A percentile compares a stretch with the other conserved stretches of the same genome.
Conservation (phyloP, 2,797 vertebrate genomes). For the Octomys mimax region DNA sequence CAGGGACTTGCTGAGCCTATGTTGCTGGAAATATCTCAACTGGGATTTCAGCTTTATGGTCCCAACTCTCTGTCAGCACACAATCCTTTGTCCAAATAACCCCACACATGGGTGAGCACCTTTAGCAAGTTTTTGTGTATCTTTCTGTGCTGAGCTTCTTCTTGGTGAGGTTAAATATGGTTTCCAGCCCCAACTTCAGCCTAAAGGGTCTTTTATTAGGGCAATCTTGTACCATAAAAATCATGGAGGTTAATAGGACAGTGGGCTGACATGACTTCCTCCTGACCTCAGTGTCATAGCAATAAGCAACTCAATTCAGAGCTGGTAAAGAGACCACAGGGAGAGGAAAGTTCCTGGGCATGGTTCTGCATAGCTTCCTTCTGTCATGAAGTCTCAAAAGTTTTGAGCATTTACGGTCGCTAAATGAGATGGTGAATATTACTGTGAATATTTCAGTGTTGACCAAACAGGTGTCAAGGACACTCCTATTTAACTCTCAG, state of each 20-base stretch:
- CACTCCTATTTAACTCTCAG: neutral
- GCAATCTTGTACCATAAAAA: neutral
- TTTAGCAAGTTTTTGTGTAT: neutral
- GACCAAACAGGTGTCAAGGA: neutral
- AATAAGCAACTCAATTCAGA: neutral
- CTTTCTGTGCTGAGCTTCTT: neutral
- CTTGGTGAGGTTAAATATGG: neutral
- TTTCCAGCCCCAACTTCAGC: neutral
- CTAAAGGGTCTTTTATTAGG: neutral
- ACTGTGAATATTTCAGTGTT: rapidly evolving
- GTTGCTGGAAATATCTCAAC: neutral
- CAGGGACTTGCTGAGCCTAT: neutral
- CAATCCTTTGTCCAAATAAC: neutral
- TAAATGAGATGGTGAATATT: neutral
- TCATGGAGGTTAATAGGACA: neutral
- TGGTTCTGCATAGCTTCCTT: neutral
- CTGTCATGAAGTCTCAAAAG: neutral
- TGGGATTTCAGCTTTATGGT: neutral
- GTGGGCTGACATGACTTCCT: neutral
- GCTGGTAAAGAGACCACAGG: no score
- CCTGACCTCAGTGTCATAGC: neutral
- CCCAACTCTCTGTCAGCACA: neutral
- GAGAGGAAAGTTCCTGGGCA: neutral
- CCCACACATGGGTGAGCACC: neutral
- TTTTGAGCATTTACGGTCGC: neutral